These are phyloP conservation scores for Chionoecetes opilio DNA, from an alignment of 1,140 invertebrate genomes.

Conservation along the genomic window DNA sequence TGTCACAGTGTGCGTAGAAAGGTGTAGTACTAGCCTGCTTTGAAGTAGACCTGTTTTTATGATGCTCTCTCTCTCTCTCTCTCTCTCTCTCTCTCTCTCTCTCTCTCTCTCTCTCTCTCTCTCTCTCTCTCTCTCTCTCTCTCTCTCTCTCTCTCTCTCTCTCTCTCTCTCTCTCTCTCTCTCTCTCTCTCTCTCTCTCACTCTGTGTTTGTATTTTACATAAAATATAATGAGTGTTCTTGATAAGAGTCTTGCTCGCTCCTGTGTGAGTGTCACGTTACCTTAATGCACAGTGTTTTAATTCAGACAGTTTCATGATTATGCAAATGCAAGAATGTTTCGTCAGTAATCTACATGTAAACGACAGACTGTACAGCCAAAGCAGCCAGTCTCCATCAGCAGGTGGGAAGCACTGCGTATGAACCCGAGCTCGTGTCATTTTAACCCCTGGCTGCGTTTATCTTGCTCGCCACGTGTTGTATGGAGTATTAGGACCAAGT, in stretches of 20 bases:
- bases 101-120: neutral
- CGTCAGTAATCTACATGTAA: slow-evolving; percentile 20
- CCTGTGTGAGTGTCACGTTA: neutral
- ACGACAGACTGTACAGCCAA: neutral
- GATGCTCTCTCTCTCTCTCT: neutral
- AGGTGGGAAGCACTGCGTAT: neutral
- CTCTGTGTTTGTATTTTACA: neutral
- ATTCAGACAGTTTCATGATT: neutral
- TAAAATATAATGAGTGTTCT: neutral
- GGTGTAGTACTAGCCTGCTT: neutral
- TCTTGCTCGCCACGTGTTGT: neutral
- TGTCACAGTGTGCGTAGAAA: too few species aligned
- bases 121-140: neutral
- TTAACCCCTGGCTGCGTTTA: neutral
- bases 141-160: slow-evolving; percentile 24
- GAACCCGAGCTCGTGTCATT: neutral
- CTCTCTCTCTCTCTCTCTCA: slow-evolving; percentile 52
- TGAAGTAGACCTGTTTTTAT: neutral
- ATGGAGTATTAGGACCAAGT: neutral
- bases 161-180: slow-evolving; percentile 54
- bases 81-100: neutral
- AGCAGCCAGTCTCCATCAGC: neutral
- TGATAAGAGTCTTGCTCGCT: neutral
- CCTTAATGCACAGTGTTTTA: neutral
- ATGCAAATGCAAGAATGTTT: neutral